These are phyloP conservation scores for Eumaeus atala DNA, from an alignment of 1,140 invertebrate genomes.

Conservation along the genomic window DNA sequence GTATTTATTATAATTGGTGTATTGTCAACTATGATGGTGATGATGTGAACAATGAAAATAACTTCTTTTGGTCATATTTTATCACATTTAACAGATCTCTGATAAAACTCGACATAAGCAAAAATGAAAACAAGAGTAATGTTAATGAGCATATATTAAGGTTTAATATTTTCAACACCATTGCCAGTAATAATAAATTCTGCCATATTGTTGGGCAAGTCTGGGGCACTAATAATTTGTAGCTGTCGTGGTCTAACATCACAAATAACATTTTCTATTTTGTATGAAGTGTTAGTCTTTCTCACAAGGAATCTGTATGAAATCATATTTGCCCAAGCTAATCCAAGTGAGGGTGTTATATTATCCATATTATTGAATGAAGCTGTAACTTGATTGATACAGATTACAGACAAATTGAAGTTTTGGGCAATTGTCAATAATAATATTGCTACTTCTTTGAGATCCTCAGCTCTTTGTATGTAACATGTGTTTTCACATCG, in stretches of 20 bases:
- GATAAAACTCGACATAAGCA: too few relatives aligned
- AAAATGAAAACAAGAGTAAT: too few relatives aligned
- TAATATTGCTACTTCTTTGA: conserved; percentile 45
- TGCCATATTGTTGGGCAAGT: conserved; percentile 32
- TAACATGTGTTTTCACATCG: conserved; percentile 52
- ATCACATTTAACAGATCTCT: too few relatives aligned
- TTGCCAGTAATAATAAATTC: conserved; percentile 41
- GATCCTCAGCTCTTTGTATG: conserved; percentile 54
- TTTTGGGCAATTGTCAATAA: conserved; percentile 41
- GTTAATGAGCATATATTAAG: neutral
- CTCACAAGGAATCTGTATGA: conserved; percentile 43
- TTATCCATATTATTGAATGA: conserved; percentile 36
- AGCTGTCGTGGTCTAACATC: conserved; percentile 36
- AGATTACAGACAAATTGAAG: conserved; percentile 46
- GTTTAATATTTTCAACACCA: conserved; percentile 33
- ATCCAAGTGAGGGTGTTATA: conserved; percentile 48
- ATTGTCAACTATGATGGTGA: too few relatives aligned
- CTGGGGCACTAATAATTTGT: conserved; percentile 37
- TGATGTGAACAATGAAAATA: too few relatives aligned
- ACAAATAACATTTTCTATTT: conserved; percentile 8
- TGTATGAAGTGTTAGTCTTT: conserved; percentile 23
- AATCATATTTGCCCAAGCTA: conserved; percentile 63
- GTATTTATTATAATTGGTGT: too few relatives aligned
- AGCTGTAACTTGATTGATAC: conserved; percentile 59
- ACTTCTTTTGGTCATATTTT: too few relatives aligned